Evolutionary conservation across 2,888 invertebrate genomes (phyloP), one percentile per base, ranked within the genome.

Genomic region (Drosophila demipolita): DNA sequence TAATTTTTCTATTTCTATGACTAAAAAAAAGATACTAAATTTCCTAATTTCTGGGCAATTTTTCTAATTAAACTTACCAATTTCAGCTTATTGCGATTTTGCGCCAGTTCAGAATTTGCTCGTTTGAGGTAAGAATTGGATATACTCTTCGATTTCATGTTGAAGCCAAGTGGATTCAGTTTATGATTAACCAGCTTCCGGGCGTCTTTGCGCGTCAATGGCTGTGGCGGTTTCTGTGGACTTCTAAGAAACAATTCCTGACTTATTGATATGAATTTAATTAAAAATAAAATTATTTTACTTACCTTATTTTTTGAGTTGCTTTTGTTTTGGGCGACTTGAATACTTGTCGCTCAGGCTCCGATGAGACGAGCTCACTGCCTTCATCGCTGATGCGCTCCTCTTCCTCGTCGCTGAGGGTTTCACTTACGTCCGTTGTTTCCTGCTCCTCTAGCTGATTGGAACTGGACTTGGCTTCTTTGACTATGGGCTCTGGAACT

Each of bases 381-480:
- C 49, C 66, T 29, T 52, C 74, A 29, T 76, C 65, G n/a, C 58
- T 70, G 66, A 15, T 55, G 78, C 32, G 73, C 3, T 75, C 82
- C 58, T 83, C 89, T 1, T 83, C 38, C 38, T 55, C 38, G 1
- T 83, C 84, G 48, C 83, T 90, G 0, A 90, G 79, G n/a, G 80
- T 91, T 26, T 91, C 90, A 49, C 90, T 89, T 1, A 84, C 70
- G 54, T 91, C 91, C 1, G 91, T 91, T 11, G 75, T 61, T 17
- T 90, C 90, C 15, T 8, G 63, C 3, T 48, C n/a, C 40, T 76
- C 73, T 0, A 23, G 6, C 23, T 50, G 61, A 48, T 32, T 66
- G 29, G 11, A 9, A 9, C 6, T 17, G 6, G 42, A 8, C 29
- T 49, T 61, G 23, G 65, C 23, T 3, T 74, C 55, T 8, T 8